Evolutionary conservation across 2,888 invertebrate genomes (phyloP).

Genomic region (Ectemnius lituratus): DNA sequence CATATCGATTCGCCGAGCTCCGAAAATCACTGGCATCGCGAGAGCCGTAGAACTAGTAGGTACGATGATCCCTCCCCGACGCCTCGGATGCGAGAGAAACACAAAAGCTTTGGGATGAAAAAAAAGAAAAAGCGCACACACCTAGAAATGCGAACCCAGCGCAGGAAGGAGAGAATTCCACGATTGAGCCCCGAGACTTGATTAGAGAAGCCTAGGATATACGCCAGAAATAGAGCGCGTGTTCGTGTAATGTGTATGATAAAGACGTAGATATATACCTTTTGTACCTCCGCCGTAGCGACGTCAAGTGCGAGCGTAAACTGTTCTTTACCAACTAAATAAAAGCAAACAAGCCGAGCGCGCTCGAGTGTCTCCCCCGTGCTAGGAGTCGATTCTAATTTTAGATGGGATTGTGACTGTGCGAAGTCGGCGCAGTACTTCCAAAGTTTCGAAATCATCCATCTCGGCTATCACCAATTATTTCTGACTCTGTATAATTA

Average conservation of each 20-base stretch:
- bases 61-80: neutral
- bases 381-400: too few relatives aligned
- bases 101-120: neutral
- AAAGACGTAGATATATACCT: slow-evolving; percentile 10
- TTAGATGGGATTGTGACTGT: too few relatives aligned
- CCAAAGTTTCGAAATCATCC: neutral
- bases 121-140: slow-evolving; percentile 2
- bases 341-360: neutral
- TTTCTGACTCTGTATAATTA: neutral
- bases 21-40: slow-evolving; percentile 6
- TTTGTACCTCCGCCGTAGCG: neutral
- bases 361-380: too few relatives aligned
- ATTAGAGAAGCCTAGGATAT: slow-evolving; percentile 7
- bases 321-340: slow-evolving; percentile 2
- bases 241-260: slow-evolving; percentile 5
- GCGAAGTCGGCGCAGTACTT: neutral
- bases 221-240: slow-evolving; percentile 9
- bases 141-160: neutral
- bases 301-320: neutral
- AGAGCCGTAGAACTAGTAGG: neutral
- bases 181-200: neutral
- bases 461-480: neutral
- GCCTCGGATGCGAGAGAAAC: neutral
- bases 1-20: neutral
- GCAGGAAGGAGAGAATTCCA: neutral